Conservation (phyloP, 2,797 vertebrate genomes). For the Geotrypetes seraphini region DNA sequence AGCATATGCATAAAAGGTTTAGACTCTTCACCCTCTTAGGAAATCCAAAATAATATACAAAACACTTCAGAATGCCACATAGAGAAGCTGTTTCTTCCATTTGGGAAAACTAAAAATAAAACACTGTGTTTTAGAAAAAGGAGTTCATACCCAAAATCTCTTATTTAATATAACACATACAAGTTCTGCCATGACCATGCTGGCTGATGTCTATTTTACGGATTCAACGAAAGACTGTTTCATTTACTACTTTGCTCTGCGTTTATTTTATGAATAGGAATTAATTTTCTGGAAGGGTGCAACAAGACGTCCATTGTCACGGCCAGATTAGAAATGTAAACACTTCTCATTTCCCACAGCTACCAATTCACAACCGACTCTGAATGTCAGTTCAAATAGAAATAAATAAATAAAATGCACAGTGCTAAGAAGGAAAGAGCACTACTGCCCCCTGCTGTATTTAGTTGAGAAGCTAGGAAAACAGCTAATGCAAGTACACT, state of each 20-base stretch:
- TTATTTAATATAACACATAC: too few species aligned
- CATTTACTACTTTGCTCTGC: conserved; percentile 21
- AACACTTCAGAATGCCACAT: too few species aligned
- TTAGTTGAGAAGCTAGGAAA: background rate
- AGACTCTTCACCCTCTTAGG: too few species aligned
- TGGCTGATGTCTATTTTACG: conserved; percentile 14
- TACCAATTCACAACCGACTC: conserved; percentile 33
- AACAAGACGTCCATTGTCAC: conserved; percentile 33
- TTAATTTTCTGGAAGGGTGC: conserved; percentile 30
- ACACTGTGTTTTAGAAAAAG: conserved; percentile 13
- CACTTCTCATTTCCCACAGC: conserved; percentile 37
- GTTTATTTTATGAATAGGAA: conserved; percentile 30
- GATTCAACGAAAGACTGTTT: conserved; percentile 12
- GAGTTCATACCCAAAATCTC: conserved; percentile 6
- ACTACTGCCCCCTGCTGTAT: conserved; percentile 52
- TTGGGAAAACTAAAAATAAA: conserved; percentile 13
- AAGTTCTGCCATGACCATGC: conserved; percentile 1
- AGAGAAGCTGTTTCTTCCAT: conserved; percentile 9
- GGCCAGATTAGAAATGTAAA: conserved; percentile 47
- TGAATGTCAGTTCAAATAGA: conserved; percentile 17
- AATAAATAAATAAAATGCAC: conserved; percentile 10
- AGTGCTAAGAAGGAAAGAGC: conserved; percentile 20
- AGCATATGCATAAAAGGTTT: too few species aligned
- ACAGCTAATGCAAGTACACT: too few species aligned
- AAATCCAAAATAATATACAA: too few species aligned